Evolutionary conservation across 2,797 vertebrate genomes (phyloP).

Genomic region (Carcharodon carcharias): DNA sequence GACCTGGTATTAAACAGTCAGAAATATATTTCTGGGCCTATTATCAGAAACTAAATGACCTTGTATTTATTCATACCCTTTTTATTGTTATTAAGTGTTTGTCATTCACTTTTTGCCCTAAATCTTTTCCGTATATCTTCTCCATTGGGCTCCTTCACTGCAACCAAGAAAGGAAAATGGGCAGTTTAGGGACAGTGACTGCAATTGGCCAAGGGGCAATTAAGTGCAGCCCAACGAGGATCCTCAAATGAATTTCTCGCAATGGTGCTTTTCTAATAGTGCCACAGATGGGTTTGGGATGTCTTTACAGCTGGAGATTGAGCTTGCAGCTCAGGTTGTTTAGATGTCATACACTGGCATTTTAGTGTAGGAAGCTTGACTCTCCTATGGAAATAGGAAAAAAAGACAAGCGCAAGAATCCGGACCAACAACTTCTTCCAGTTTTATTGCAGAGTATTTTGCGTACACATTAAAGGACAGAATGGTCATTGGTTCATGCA

Average conservation of each 20-base stretch:
- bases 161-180: neutral
- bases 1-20: neutral
- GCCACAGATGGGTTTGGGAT: neutral
- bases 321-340: neutral
- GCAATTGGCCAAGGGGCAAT: neutral
- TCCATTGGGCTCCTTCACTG: neutral
- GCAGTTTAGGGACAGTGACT: neutral
- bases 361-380: neutral
- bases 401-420: neutral
- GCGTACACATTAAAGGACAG: neutral
- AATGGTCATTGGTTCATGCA: neutral
- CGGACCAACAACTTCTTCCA: neutral
- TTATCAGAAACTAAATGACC: neutral
- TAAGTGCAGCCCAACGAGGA: neutral
- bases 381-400: neutral
- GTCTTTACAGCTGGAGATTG: neutral
- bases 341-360: neutral
- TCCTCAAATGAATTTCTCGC: neutral
- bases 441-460: constrained; percentile 24
- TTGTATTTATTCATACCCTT: neutral
- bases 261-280: neutral
- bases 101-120: neutral
- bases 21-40: too few relatives aligned
- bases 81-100: neutral
- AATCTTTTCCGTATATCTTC: neutral